These are phyloP conservation scores for Dendrocincla tyrannina DNA, from an alignment of 2,797 vertebrate species.

Conservation along the genomic window DNA sequence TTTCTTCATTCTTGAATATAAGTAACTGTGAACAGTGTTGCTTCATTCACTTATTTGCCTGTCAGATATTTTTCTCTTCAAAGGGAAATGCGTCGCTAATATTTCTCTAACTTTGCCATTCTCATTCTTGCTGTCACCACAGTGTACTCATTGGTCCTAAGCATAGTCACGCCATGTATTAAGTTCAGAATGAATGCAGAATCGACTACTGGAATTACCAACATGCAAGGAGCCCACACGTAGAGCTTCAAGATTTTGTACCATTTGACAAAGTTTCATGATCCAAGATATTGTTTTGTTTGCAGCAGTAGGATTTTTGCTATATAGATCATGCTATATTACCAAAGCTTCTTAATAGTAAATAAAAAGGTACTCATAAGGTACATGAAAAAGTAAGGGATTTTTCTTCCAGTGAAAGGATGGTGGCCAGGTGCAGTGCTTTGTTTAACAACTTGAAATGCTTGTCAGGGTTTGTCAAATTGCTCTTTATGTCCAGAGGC, in stretches of 20 bases:
- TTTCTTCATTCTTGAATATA: background rate
- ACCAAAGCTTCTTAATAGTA: background rate
- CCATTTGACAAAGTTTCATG: background rate
- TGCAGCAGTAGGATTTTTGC: background rate
- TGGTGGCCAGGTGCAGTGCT: background rate
- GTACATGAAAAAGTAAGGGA: background rate
- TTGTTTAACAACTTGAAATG: background rate
- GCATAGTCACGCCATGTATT: background rate
- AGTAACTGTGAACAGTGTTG: background rate
- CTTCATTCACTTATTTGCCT: background rate
- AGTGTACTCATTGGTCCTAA: rapidly evolving
- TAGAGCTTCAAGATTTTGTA: rapidly evolving
- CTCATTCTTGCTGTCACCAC: background rate
- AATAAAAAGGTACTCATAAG: background rate
- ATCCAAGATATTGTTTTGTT: background rate
- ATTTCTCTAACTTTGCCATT: background rate
- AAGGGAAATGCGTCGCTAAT: background rate
- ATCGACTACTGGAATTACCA: background rate
- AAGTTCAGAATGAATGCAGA: background rate
- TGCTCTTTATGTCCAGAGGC: background rate
- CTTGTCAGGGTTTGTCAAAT: background rate
- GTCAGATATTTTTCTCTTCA: background rate
- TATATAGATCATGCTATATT: background rate
- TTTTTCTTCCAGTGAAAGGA: background rate
- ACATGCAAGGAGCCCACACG: background rate